phyloP scores from a whole-genome alignment of 2,797 vertebrate species.

The Falco naumanni region DNA sequence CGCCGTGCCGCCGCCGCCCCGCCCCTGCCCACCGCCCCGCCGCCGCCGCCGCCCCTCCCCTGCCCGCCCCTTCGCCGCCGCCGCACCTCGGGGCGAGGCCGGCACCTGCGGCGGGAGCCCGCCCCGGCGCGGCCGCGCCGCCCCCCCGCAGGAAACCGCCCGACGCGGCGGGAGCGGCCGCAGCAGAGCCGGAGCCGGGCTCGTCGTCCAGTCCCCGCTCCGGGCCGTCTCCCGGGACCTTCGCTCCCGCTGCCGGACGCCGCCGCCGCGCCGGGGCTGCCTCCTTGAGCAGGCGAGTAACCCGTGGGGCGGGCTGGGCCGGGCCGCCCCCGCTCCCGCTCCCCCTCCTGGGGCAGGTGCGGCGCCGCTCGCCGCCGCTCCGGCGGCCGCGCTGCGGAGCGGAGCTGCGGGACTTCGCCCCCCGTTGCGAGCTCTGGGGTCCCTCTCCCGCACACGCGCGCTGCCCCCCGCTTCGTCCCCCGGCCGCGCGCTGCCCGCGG shows the following conservation, averaged over 20 bases:
- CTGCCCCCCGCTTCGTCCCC: too few relatives aligned
- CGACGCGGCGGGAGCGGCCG: background rate
- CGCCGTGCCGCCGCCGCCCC: background rate
- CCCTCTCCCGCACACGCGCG: background rate
- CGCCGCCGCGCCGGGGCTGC: background rate
- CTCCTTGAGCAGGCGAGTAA: slow-evolving; percentile 13
- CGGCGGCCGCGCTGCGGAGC: background rate
- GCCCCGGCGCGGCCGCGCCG: background rate
- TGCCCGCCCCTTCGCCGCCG: background rate
- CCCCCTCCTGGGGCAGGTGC: background rate
- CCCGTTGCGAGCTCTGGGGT: background rate
- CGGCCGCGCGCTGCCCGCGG: background rate
- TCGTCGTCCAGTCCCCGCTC: background rate
- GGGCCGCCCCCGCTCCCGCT: background rate
- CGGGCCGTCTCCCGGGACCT: background rate
- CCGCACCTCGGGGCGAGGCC: background rate
- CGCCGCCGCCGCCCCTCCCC: background rate
- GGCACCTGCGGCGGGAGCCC: background rate
- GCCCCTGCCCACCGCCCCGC: background rate
- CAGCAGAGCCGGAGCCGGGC: too few relatives aligned
- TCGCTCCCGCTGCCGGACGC: background rate
- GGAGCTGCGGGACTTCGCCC: background rate
- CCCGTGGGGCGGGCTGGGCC: background rate
- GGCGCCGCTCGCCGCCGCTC: background rate
- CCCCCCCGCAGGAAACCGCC: background rate